These are phyloP conservation scores for Andrena hattorfiana DNA, from an alignment of 2,888 invertebrate species.

Conservation along the genomic window DNA sequence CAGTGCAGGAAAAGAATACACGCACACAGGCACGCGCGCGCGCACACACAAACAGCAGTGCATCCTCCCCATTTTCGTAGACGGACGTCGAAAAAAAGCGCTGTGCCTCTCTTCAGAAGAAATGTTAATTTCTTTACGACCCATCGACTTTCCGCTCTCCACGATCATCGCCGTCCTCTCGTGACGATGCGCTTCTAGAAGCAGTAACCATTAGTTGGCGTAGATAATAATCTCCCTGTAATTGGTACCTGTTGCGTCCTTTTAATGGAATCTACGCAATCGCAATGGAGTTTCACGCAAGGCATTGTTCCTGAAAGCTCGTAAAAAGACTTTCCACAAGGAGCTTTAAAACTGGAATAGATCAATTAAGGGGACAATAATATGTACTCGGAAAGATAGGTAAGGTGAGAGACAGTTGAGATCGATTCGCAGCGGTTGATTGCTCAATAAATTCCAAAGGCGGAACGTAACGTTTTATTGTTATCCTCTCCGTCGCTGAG, in stretches of 20 bases:
- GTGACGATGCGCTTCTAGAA: slow-evolving; percentile 16
- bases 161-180: neutral
- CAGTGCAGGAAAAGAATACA: slow-evolving; percentile 29
- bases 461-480: slow-evolving; percentile 14
- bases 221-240: slow-evolving; percentile 52
- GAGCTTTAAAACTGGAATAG: neutral
- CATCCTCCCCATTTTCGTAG: slow-evolving; percentile 12
- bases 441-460: slow-evolving; percentile 19
- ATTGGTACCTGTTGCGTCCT: slow-evolving; percentile 29
- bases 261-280: slow-evolving; percentile 7
- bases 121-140: slow-evolving; percentile 36
- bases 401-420: neutral
- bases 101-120: neutral
- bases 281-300: neutral
- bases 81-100: slow-evolving; percentile 10
- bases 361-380: neutral
- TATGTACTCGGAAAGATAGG: neutral
- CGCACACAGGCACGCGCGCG: neutral
- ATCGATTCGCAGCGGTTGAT: neutral
- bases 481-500: neutral
- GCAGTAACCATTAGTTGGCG: slow-evolving; percentile 43
- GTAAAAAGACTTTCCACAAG: neutral
- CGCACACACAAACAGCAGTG: neutral
- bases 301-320: neutral
- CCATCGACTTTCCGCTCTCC: slow-evolving; percentile 23